Evolutionary conservation across 1,140 invertebrate species (phyloP).

Genomic region (Neoseiulus cucumeris): DNA sequence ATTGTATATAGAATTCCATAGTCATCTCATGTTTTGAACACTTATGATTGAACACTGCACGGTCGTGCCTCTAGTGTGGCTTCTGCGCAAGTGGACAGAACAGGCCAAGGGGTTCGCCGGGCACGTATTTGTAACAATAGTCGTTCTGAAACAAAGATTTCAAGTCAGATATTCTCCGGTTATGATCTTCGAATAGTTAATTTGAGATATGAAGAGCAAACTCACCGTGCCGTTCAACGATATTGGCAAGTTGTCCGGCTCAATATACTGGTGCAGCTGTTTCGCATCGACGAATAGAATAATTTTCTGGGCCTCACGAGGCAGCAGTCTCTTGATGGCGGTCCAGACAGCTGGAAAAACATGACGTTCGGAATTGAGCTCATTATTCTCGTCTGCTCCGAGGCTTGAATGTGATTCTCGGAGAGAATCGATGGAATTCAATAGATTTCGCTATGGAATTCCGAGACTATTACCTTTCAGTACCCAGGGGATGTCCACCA

Average conservation of each 20-base stretch:
- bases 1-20: no score
- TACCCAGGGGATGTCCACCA: neutral
- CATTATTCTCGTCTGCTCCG: no score
- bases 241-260: neutral
- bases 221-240: neutral
- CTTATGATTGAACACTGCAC: no score
- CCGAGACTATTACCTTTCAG: neutral
- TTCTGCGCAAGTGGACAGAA: neutral
- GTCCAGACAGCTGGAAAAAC: neutral
- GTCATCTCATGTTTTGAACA: no score
- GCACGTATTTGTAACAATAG: neutral
- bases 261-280: neutral
- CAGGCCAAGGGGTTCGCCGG: neutral
- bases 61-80: neutral
- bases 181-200: no score
- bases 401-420: no score
- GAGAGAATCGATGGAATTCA: no score
- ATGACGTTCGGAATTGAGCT: no score
- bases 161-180: no score
- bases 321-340: neutral
- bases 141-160: conserved; percentile 7
- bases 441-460: no score
- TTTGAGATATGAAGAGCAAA: no score
- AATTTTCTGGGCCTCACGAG: neutral
- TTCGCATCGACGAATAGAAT: neutral